A percentile compares a stretch with the other conserved stretches of the same genome.
Conservation (phyloP, 1,140 invertebrate genomes). For the Drosophila lacteicornis region DNA sequence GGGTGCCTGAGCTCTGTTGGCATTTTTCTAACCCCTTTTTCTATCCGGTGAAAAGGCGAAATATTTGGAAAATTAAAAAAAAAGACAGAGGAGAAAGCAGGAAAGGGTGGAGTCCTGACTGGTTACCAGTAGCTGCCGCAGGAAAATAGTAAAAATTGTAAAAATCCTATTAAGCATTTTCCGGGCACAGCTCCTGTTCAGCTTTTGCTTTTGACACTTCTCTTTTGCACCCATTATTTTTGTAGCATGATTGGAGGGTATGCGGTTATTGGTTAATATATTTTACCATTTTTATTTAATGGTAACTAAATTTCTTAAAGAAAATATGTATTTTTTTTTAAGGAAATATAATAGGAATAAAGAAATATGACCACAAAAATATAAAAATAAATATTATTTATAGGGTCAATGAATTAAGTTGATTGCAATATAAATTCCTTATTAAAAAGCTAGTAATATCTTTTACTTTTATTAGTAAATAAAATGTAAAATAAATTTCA, state of each 20-base stretch:
- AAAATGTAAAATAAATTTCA: background rate
- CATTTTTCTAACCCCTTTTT: slow-evolving; percentile 77
- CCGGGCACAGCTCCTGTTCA: slow-evolving; percentile 54
- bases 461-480: background rate
- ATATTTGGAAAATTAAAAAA: slow-evolving; percentile 76
- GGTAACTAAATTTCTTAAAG: no score
- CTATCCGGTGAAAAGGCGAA: slow-evolving; percentile 48
- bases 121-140: slow-evolving; percentile 72
- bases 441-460: no score
- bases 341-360: fast-evolving
- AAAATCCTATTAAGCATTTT: slow-evolving; percentile 81
- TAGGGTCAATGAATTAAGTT: no score
- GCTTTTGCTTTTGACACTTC: slow-evolving; percentile 67
- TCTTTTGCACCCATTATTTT: background rate
- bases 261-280: background rate
- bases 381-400: no score
- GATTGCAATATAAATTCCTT: no score
- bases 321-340: fast-evolving
- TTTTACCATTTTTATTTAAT: background rate
- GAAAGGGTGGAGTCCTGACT: slow-evolving; percentile 40
- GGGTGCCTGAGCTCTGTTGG: slow-evolving; percentile 45
- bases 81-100: slow-evolving; percentile 20
- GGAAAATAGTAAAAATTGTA: slow-evolving; percentile 81
- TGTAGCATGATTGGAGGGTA: background rate
- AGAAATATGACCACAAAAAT: no score